These are phyloP conservation scores for Hylaea fasciaria DNA, from an alignment of 2,888 invertebrate genomes.

Conservation along the genomic window DNA sequence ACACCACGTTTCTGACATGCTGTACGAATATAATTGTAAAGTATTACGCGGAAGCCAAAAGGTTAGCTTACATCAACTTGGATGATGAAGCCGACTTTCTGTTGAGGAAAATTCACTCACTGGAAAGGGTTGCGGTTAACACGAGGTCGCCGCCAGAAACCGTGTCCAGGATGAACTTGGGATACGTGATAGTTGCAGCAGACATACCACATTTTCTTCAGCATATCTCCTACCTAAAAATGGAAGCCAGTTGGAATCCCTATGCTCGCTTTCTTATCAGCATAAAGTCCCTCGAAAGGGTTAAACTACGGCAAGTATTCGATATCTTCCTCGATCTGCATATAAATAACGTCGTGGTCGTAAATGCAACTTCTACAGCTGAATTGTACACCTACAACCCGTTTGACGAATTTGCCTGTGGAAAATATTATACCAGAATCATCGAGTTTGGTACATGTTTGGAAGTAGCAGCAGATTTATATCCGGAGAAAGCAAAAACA, in stretches of 20 bases:
- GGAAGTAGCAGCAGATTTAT: conserved; percentile 42
- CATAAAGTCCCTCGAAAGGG: conserved; percentile 40
- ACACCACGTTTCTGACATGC: conserved; percentile 30
- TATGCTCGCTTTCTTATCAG: conserved; percentile 54
- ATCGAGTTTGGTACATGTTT: conserved; percentile 58
- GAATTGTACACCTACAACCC: conserved; percentile 65
- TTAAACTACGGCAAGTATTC: conserved; percentile 51
- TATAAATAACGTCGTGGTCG: conserved; percentile 52
- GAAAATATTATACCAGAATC: conserved; percentile 57
- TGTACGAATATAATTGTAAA: conserved; percentile 34
- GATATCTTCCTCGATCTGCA: conserved; percentile 51
- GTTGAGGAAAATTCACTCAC: conserved; percentile 40
- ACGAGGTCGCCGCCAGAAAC: conserved; percentile 1
- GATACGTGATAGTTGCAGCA: conserved; percentile 50
- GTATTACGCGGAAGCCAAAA: conserved; percentile 38
- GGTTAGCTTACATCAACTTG: conserved; percentile 38
- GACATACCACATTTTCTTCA: conserved; percentile 40
- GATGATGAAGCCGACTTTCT: conserved; percentile 29
- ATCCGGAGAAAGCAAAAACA: conserved; percentile 51
- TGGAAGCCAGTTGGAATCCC: conserved; percentile 58
- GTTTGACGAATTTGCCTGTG: conserved; percentile 64
- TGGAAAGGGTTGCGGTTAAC: conserved; percentile 12
- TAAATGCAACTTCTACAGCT: conserved; percentile 50
- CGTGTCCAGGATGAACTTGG: neutral
- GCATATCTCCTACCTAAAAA: conserved; percentile 40